Base-by-base conservation (phyloP, 2,797 vertebrate species). In the Margarornis squamiger region DNA sequence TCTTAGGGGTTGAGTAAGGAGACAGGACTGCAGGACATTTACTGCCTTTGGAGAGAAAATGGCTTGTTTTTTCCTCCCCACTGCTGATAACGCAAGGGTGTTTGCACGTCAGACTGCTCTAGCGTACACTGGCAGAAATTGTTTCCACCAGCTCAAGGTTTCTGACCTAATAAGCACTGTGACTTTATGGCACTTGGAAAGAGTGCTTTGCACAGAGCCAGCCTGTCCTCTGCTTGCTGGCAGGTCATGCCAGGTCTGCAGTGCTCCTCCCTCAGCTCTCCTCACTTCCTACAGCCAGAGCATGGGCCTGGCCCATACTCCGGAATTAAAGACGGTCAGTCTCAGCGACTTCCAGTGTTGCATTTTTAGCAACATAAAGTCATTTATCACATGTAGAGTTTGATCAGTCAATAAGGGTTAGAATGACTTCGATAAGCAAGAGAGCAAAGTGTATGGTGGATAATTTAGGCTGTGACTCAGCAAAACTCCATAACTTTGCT, bases 161-260 rank as follows among this genome's bases (percentile, higher is more conserved):
- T 87, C 65, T 90, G 87, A 79, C 63, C 78, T 67, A 71, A 88
- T 74, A 76, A 89, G 45, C 86, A 41, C 24, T 0, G 0, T 65
- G 92, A 74, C 39, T 92, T 90, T 48, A 57, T 27, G 59, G 73
- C 59, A 15, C 43, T 84, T 51, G 75, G 65, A 79, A 87, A 43
- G 26, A 4, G 0, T 39, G 43, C 16, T 70, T 65, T 68, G 36
- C 27, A 9, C 71, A 66, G 70, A 58, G 22, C 14, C 73, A 65
- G 62, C 55, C 65, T 48, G 48, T 63, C 62, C 62, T 48, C 21
- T 67, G 26, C 38, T 66, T 23, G 32, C 49, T 0, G 7, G 84
- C 12, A 20, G n/a, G 38, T 55, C 6, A 3, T 55, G 39, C 27
- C 55, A 14, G 78, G 29, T 59, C 83, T 55, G 70, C 75, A 45